A percentile compares a stretch with the other conserved stretches of the same genome.
These are phyloP conservation scores for Ptilonorhynchus violaceus DNA, from an alignment of 2,113 vertebrate species.

Conservation along the genomic window DNA sequence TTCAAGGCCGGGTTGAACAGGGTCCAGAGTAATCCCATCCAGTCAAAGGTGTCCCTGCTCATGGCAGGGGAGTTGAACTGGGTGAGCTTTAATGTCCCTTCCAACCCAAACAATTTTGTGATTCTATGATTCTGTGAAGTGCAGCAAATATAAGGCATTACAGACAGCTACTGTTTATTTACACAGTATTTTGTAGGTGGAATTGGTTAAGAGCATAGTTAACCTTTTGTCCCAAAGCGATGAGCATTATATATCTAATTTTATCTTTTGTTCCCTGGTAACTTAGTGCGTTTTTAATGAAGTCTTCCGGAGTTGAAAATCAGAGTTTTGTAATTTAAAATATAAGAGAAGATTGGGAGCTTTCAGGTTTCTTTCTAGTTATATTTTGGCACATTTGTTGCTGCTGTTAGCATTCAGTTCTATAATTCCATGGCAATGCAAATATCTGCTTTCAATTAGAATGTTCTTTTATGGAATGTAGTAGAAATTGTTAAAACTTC, in stretches of 20 bases:
- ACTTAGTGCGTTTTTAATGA: background rate
- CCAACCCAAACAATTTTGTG: background rate
- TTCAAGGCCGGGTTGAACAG: background rate
- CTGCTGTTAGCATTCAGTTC: background rate
- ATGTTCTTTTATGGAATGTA: background rate
- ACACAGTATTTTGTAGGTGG: background rate
- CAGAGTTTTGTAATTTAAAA: background rate
- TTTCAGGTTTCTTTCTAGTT: background rate
- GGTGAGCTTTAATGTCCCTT: background rate
- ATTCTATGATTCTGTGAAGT: background rate
- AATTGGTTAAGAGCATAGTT: background rate
- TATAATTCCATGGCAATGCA: background rate
- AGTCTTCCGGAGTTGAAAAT: background rate
- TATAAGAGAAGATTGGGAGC: background rate
- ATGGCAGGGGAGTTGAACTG: background rate
- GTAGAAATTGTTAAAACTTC: background rate
- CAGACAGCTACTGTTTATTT: background rate
- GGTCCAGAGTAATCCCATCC: rapidly evolving
- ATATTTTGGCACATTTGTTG: background rate
- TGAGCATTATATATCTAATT: background rate
- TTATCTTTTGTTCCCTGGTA: background rate
- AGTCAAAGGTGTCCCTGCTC: background rate
- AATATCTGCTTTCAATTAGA: background rate
- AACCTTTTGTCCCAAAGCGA: background rate
- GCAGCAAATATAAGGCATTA: background rate